phyloP scores from a whole-genome alignment of 1,140 invertebrate species.

The Papilio polytes region DNA sequence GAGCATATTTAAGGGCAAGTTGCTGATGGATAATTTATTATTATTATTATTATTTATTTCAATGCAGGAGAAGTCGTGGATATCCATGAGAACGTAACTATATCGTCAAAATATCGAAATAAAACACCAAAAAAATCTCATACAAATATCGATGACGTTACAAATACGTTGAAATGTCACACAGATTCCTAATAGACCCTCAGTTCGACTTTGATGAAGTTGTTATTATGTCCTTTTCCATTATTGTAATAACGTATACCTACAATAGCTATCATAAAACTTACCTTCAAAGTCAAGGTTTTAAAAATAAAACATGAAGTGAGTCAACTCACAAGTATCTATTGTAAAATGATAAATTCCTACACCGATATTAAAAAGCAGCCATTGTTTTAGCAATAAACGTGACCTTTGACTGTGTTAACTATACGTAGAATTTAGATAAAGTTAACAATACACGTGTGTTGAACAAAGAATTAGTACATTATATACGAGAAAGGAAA shows the following conservation, averaged over 20 bases:
- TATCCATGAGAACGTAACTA: too few species aligned
- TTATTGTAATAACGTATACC: background rate
- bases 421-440: background rate
- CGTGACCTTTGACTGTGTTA: constrained; percentile 3
- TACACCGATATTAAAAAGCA: background rate
- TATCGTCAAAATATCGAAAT: too few species aligned
- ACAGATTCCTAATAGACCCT: background rate
- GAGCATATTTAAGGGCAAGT: too few species aligned
- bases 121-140: too few species aligned
- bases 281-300: constrained; percentile 23
- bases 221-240: background rate
- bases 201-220: background rate
- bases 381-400: constrained; percentile 14
- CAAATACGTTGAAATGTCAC: too few species aligned
- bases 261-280: background rate
- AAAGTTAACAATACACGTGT: background rate
- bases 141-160: too few species aligned
- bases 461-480: background rate
- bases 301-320: constrained; percentile 15
- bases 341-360: constrained; percentile 3
- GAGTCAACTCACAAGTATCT: background rate
- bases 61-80: too few species aligned
- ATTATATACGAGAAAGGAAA: constrained; percentile 19
- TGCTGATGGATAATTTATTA: too few species aligned
- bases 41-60: too few species aligned